Percentiles rank a stretch among this genome's conserved stretches.
These are phyloP conservation scores for Ornithoptera alexandrae DNA, from an alignment of 2,888 invertebrate species.

Conservation along the genomic window DNA sequence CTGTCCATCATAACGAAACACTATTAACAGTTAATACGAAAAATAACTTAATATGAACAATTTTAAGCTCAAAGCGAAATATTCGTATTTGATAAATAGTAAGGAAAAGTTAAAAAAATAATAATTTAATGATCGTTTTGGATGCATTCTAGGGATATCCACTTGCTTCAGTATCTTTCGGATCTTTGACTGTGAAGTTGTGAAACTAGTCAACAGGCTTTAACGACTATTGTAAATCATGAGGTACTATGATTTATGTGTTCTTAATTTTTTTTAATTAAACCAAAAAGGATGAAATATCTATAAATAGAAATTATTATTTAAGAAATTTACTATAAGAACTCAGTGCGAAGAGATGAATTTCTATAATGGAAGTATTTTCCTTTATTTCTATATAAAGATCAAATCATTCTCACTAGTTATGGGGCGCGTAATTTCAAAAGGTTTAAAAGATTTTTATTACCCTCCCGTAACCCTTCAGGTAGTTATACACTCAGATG, in stretches of 20 bases:
- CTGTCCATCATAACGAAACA: too few relatives aligned
- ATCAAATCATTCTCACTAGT: too few relatives aligned
- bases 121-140: too few relatives aligned
- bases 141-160: conserved; percentile 29
- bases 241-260: conserved; percentile 34
- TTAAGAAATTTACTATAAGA: not conserved
- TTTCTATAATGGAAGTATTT: not conserved
- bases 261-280: not conserved
- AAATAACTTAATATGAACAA: too few relatives aligned
- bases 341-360: not conserved
- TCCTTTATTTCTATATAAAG: not conserved
- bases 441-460: too few relatives aligned
- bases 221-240: conserved; percentile 34
- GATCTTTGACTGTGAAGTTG: conserved; percentile 49
- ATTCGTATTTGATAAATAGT: too few relatives aligned
- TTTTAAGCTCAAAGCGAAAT: too few relatives aligned
- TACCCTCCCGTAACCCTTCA: not conserved
- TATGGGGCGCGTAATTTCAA: not conserved
- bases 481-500: not conserved
- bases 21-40: too few relatives aligned
- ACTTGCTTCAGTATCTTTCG: conserved; percentile 18
- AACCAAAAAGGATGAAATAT: not conserved
- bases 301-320: not conserved
- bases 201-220: conserved; percentile 47
- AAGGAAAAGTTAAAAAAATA: too few relatives aligned